Evolutionary conservation across 2,113 vertebrate genomes (phyloP), one percentile per base, ranked within the genome.

Genomic region (Macroglossus sobrinus): DNA sequence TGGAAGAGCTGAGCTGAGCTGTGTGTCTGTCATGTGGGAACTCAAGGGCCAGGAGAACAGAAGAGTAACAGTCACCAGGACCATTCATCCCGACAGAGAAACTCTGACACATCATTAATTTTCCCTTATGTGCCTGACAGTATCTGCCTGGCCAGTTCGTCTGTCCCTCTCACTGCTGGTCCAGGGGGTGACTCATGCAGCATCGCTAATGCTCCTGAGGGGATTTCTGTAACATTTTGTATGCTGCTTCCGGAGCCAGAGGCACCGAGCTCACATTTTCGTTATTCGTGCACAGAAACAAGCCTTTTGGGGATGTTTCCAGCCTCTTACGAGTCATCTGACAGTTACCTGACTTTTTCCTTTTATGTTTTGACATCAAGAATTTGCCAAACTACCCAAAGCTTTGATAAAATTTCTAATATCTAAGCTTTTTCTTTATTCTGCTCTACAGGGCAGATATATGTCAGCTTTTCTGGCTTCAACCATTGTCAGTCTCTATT

Each of bases 301-400:
- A 92, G 33, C 30, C 35, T 79, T 69, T 53, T 5, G 11, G 66
- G 7, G 2, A 55, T 43, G 15, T 61, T 94, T 84, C 59, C 50
- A 61, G 45, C 7, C 71, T 64, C 4, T 80, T 26, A 22, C 55
- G 26, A 53, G 66, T 89, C 55, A 72, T 26, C 53, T 40, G 14
- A 47, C 18, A 3, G 1, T 75, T 79, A 78, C 26, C 38, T 35
- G 15, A 57, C 19, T 2, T 1, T 81, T 84, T 18, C 28, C 53
- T 85, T 75, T 90, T 26, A 80, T 43, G 24, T 82, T 90, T 40
- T 86, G 59, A 87, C 30, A 24, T 61, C 21, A 68, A 53, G 50
- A n/a, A 64, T 93, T 93, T 82, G 50, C 61, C n/a, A 90, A 26
- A 89, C 15, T 53, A 81, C 24, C 24, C 33, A 1, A 38, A 22